These are phyloP conservation scores for Hyposmocoma kahamanoa DNA, from an alignment of 1,140 invertebrate genomes.

Conservation along the genomic window DNA sequence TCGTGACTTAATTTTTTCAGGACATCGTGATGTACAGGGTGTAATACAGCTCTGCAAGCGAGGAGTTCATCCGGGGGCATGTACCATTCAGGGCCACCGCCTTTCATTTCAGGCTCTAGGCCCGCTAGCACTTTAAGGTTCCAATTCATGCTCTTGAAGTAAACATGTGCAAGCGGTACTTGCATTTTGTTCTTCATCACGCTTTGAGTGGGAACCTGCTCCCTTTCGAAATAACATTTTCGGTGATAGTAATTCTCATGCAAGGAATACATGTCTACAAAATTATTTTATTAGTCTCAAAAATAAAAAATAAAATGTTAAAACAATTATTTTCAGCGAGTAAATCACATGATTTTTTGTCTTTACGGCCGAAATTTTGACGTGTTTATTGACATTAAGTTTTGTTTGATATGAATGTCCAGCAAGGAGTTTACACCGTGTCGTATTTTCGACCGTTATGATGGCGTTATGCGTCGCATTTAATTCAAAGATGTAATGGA, in stretches of 20 bases:
- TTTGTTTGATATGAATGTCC: no score
- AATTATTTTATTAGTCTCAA: conserved; percentile 1
- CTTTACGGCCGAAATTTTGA: no score
- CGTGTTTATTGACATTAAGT: no score
- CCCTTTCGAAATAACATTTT: conserved; percentile 42
- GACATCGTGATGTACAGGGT: conserved; percentile 37
- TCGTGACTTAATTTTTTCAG: conserved; percentile 35
- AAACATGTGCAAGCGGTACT: conserved; percentile 40
- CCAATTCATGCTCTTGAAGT: conserved; percentile 53
- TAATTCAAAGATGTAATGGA: no score
- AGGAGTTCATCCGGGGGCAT: conserved; percentile 42
- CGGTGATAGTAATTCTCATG: conserved; percentile 50
- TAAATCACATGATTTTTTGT: no score
- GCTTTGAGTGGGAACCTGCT: conserved; percentile 54
- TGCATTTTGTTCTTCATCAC: conserved; percentile 51
- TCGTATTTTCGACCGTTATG: no score
- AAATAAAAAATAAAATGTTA: conserved; percentile 3
- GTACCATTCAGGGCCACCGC: conserved; percentile 52
- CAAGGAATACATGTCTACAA: conserved; percentile 31
- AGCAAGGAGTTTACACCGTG: no score
- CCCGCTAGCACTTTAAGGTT: conserved; percentile 50
- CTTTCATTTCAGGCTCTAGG: conserved; percentile 49
- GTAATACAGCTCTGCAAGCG: conserved; percentile 36
- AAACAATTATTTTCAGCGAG: no score
- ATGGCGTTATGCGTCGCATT: no score